Conservation (phyloP, 2,113 vertebrate genomes). For the Phalacrocorax carbo region DNA sequence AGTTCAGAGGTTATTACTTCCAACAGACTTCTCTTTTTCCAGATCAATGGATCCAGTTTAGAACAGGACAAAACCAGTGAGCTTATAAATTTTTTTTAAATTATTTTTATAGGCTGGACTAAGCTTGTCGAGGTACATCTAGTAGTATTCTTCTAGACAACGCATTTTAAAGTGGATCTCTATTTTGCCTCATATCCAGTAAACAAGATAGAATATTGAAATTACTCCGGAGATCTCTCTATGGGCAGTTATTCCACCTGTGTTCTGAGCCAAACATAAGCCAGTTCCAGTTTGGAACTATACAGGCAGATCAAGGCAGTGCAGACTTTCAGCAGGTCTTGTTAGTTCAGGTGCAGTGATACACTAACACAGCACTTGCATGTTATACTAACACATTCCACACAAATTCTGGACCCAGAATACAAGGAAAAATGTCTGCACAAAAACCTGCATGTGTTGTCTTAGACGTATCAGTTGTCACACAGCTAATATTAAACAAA, state of each 20-base stretch:
- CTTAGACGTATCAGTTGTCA: not conserved
- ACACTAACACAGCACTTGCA: not conserved
- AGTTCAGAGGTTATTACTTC: not conserved
- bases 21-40: not conserved
- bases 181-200: not conserved
- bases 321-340: not conserved
- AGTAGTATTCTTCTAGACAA: not conserved
- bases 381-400: not conserved
- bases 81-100: not conserved
- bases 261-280: not conserved
- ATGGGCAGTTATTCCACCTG: too few relatives aligned
- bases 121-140: not conserved
- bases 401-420: not conserved
- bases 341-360: not conserved
- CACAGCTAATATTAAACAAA: not conserved
- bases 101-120: not conserved
- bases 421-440: not conserved
- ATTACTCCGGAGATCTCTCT: not conserved
- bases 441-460: not conserved
- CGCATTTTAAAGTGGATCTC: not conserved
- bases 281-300: not conserved
- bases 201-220: not conserved
- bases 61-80: not conserved
- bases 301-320: not conserved
- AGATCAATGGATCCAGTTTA: not conserved